Conservation (phyloP, 2,797 vertebrate genomes). For the Alcedo atthis region DNA sequence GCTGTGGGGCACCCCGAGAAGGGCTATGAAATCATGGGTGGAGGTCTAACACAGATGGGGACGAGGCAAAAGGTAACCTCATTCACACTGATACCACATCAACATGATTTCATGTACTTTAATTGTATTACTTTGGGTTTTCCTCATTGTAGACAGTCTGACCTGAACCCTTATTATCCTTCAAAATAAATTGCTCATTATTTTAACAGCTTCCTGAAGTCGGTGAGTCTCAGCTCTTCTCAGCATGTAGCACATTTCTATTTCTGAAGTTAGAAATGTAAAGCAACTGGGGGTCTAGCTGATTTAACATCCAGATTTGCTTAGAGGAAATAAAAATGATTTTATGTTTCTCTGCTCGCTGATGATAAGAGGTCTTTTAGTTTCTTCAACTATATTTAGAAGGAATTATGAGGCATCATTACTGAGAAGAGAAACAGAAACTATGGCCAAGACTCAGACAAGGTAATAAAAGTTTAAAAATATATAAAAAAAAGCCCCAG, state of each 20-base stretch:
- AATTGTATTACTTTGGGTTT: conserved; percentile 6
- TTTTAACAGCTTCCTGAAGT: conserved; percentile 51
- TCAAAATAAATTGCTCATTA: conserved; percentile 38
- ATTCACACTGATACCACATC: neutral
- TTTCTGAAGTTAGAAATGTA: conserved; percentile 50
- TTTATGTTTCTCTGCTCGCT: neutral
- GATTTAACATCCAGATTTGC: conserved; percentile 28
- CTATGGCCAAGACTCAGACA: neutral
- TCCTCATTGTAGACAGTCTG: neutral
- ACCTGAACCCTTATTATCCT: conserved; percentile 14
- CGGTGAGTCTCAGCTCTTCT: conserved; percentile 38
- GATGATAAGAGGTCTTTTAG: neutral
- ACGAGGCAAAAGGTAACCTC: no score
- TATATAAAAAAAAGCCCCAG: neutral
- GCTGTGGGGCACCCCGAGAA: no score
- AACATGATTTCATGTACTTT: neutral
- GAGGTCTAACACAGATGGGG: no score
- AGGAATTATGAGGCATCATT: neutral
- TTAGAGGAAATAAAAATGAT: conserved; percentile 14
- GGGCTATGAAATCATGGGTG: no score
- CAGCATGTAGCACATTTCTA: conserved; percentile 31
- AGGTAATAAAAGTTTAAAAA: neutral
- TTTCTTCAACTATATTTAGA: neutral
- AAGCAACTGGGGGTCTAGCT: conserved; percentile 21
- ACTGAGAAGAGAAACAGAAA: neutral